These are phyloP conservation scores for Chanos chanos DNA, from an alignment of 2,797 vertebrate genomes.

Conservation along the genomic window DNA sequence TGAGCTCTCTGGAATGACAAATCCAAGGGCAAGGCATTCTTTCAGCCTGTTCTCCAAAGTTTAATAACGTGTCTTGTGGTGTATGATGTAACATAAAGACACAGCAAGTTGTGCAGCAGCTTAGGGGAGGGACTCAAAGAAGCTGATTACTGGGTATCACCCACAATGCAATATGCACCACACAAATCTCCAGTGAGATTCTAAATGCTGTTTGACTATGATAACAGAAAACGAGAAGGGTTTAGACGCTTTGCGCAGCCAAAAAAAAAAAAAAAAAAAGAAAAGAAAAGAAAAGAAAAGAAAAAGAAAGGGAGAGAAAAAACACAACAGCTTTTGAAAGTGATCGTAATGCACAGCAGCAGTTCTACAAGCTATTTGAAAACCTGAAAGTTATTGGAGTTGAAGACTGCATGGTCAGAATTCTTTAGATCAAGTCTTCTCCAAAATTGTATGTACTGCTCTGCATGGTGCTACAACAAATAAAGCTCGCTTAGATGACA, in stretches of 20 bases:
- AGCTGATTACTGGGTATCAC: conserved; percentile 77
- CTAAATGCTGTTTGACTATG: conserved; percentile 66
- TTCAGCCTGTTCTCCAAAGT: conserved; percentile 64
- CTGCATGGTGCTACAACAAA: neutral
- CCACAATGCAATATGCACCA: conserved; percentile 69
- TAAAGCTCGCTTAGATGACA: no score
- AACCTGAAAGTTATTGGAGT: conserved; percentile 60
- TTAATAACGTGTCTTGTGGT: conserved; percentile 70
- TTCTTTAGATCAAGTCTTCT: neutral
- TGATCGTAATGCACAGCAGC: conserved; percentile 57
- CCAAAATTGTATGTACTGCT: neutral
- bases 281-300: no score
- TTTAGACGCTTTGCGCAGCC: conserved; percentile 59
- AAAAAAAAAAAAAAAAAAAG: no score
- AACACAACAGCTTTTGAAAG: conserved; percentile 55
- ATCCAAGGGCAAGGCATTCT: conserved; percentile 62
- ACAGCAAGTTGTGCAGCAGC: conserved; percentile 59
- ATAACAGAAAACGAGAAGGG: conserved; percentile 69
- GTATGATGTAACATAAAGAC: conserved; percentile 76
- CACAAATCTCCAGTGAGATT: conserved; percentile 70
- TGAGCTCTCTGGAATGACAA: conserved; percentile 60
- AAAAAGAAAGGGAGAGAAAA: no score
- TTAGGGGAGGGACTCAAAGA: conserved; percentile 69
- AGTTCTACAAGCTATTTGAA: conserved; percentile 61
- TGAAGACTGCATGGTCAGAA: conserved; percentile 44